Evolutionary conservation across 2,888 invertebrate species (phyloP), one percentile per base, ranked within the genome.

Genomic region (Andrena praecox): DNA sequence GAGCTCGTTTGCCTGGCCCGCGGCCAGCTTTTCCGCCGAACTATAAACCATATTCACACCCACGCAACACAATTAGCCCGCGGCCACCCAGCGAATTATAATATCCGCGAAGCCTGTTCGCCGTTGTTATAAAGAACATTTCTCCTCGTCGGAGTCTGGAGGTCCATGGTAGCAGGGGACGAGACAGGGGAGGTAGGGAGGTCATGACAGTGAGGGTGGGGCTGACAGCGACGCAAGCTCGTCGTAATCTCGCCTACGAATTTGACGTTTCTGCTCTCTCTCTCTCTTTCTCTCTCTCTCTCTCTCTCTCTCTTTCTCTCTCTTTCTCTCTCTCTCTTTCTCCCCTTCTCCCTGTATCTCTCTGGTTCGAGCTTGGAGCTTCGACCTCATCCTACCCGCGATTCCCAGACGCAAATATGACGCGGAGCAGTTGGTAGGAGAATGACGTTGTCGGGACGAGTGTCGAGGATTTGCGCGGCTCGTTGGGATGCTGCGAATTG

Each of bases 41-140:
- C 93, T 93, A 92, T 93, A 93, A 93, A 93, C 93, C 92, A 93
- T 93, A 93, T 93, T 93, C 93, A 90, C 93, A 92, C 93, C 93
- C 93, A 93, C 93, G 93, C 93, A 91, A 92, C 92, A 92, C 92
- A 93, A 93, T 93, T 93, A 93, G 92, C 93, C 90, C 89, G 73
- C 88, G 89, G 87, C 87, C 90, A 89, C 88, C 90, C 89, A 87
- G 89, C 88, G 90, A 91, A 93, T 92, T 91, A 92, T 91, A 92
- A 91, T 91, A 90, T 90, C 87, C 87, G 73, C 85, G 81, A 73
- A 29, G 68, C 71, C 48, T 42, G 70, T 24, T 54, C 20, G 74
- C 59, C 59, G 70, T 24, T 6, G 50, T 31, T 5, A 70, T 64
- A 48, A 63, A 60, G 60, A 77, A 54, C 60, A 50, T 54, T 24